Base-by-base conservation (phyloP, 2,888 invertebrate genomes). In the Kryphioiulus occultus region DNA sequence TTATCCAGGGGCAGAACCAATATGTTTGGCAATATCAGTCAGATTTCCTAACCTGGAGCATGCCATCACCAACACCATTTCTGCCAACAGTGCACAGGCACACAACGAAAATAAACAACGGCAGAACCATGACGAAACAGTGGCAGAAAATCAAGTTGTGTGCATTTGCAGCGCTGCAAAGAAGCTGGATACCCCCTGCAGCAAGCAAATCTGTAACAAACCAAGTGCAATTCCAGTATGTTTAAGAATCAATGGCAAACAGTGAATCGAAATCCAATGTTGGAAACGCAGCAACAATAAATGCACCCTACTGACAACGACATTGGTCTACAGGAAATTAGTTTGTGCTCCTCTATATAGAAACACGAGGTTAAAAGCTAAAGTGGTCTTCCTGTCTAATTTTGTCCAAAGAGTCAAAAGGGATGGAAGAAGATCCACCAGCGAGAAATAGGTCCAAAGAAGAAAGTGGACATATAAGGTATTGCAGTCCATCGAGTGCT, bases 191-290 rank as follows among this genome's bases (percentile, higher is more conserved):
- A 30, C 26, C 78, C 15, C 26, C 78, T 78, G 15, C 78, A 78
- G 78, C 26, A 30, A 78, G 30, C 26, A 78, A 30, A 78, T 78
- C 26, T 78, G 30, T 78, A 39, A 39, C 44, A 85, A 85, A 85
- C 85, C 85, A 39, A 12, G 42, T 85, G 85, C 85, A 85, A 85
- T 85, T 85, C 85, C 44, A 85, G 39, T 85, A 39, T 39, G 39
- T 42, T 85, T 44, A 85, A 85, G 85, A 85, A 85, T 85, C 85
- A 85, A 85, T 85, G 39, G 85, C 85, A 85, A 78, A 78, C 78
- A 78, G 78, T 78, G 78, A 78, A 78, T 78, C 78, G 78, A 30
- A 78, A 78, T 78, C 78, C 78, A 30, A 78, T 78, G 78, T 78
- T 78, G 78, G 78, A 78, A 30, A 10, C 35, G 84, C 83, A 84